Conservation (phyloP, 2,113 vertebrate species). For the Butastur rufipennis region DNA sequence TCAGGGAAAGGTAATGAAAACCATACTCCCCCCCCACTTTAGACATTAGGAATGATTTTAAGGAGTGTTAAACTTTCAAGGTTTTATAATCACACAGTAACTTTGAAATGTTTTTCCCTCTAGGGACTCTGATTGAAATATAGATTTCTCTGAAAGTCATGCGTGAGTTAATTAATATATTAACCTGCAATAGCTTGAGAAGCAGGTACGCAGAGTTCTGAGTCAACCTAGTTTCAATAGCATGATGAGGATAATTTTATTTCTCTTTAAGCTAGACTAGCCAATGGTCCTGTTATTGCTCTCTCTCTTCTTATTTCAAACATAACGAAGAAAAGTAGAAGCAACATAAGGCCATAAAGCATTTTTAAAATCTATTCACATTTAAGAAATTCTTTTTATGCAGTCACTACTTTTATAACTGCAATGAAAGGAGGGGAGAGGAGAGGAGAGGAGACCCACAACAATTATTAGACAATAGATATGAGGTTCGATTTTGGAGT, state of each 20-base stretch:
- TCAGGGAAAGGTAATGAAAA: not conserved
- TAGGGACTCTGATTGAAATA: not conserved
- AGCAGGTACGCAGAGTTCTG: not conserved
- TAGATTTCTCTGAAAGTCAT: not conserved
- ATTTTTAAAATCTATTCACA: not conserved
- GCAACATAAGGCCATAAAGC: not conserved
- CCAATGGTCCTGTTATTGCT: not conserved
- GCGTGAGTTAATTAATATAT: not conserved
- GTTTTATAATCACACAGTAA: not conserved
- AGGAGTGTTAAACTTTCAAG: not conserved
- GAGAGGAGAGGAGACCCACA: too few relatives aligned
- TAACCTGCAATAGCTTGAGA: not conserved
- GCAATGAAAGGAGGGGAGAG: not conserved
- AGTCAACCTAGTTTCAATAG: not conserved
- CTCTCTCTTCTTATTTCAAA: not conserved
- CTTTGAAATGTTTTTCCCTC: not conserved
- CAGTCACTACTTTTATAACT: not conserved
- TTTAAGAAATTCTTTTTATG: not conserved
- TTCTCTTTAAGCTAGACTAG: not conserved
- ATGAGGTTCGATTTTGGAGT: too few relatives aligned
- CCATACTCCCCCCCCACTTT: accelerated
- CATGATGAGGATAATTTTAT: not conserved
- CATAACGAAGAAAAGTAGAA: not conserved
- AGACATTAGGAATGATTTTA: not conserved
- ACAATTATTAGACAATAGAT: too few relatives aligned